Conservation (phyloP, 2,113 vertebrate genomes). For the Neolamprologus tretocephalus region DNA sequence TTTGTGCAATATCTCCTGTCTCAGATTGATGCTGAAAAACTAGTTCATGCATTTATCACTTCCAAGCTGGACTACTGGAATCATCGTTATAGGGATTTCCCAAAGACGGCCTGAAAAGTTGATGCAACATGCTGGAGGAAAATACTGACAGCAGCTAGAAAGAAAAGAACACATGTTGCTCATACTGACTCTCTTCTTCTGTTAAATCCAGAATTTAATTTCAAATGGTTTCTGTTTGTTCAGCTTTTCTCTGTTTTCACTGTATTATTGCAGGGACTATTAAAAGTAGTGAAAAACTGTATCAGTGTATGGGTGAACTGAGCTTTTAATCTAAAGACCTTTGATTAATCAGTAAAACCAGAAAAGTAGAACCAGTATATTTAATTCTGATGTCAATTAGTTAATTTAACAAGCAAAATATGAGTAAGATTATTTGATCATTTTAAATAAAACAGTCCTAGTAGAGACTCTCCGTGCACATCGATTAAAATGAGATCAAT, state of each 20-base stretch:
- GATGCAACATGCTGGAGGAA: neutral
- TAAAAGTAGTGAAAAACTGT: neutral
- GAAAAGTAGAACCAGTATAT: neutral
- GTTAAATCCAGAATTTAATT: neutral
- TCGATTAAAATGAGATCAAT: neutral
- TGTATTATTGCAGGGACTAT: neutral
- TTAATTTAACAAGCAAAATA: neutral
- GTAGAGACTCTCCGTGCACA: neutral
- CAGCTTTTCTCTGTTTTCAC: neutral
- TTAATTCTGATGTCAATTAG: neutral
- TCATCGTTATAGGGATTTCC: neutral
- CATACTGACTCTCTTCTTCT: neutral
- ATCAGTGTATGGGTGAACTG: neutral
- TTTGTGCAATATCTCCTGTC: neutral
- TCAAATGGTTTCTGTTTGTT: neutral
- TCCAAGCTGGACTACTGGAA: neutral
- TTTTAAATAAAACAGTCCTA: neutral
- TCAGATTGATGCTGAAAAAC: neutral
- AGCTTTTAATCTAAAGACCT: neutral
- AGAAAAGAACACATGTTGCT: neutral
- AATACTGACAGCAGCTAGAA: neutral
- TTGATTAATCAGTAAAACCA: neutral
- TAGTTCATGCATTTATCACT: neutral
- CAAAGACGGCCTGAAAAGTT: neutral
- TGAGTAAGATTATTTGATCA: neutral